A percentile compares a stretch with the other conserved stretches of the same genome.
These are phyloP conservation scores for Pseudococcus jackbeardsleyi DNA, from an alignment of 2,888 invertebrate genomes.

Conservation along the genomic window DNA sequence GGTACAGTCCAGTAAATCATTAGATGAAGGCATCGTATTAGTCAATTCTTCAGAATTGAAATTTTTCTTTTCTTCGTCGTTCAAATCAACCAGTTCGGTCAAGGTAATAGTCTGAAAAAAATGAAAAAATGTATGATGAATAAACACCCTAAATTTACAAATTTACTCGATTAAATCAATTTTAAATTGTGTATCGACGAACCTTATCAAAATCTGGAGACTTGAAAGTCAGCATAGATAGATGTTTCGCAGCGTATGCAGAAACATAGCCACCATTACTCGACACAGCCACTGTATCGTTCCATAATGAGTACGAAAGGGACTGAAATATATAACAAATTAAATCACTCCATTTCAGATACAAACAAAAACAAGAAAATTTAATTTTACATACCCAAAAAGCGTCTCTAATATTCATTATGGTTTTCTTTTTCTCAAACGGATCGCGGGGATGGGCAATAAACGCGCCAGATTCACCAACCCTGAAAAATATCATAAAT, in stretches of 20 bases:
- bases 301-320: conserved; percentile 60
- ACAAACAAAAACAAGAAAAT: neutral
- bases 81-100: conserved; percentile 27
- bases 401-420: conserved; percentile 48
- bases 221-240: conserved; percentile 44
- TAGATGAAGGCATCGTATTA: neutral
- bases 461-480: conserved; percentile 40
- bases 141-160: neutral
- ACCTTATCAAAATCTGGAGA: conserved; percentile 59
- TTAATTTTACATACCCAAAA: conserved; percentile 47
- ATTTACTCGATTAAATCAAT: neutral
- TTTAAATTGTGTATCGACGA: neutral
- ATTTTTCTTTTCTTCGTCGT: conserved; percentile 39
- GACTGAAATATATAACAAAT: conserved; percentile 46
- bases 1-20: conserved; percentile 42
- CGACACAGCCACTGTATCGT: conserved; percentile 49
- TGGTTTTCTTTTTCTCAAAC: conserved; percentile 47
- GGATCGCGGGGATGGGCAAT: conserved; percentile 53
- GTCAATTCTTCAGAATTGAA: neutral
- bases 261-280: conserved; percentile 54
- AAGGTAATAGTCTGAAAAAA: conserved; percentile 46
- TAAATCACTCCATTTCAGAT: neutral
- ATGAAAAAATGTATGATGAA: neutral
- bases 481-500: neutral
- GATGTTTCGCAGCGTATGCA: conserved; percentile 52